These are phyloP conservation scores for Acanthochromis polyacanthus DNA, from an alignment of 2,113 vertebrate genomes.

Conservation along the genomic window DNA sequence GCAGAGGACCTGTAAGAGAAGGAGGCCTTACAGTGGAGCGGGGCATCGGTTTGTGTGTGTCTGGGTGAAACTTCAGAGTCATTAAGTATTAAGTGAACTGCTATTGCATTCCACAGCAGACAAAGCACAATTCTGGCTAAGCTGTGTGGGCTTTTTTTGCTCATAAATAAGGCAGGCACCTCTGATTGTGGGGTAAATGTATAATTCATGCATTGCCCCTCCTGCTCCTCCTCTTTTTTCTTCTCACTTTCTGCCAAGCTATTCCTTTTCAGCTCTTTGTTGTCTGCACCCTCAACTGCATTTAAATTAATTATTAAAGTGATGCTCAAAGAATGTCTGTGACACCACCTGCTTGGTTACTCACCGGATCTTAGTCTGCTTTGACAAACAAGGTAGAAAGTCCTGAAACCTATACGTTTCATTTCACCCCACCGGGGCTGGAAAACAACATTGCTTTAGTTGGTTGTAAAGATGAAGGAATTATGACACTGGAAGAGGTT, in stretches of 20 bases:
- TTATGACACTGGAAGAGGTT: constrained; percentile 45
- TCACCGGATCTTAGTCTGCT: constrained; percentile 38
- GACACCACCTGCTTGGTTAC: constrained; percentile 76
- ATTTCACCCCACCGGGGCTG: constrained; percentile 38
- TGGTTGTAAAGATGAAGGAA: constrained; percentile 58
- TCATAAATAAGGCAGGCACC: constrained; percentile 85
- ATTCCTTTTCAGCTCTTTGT: constrained; percentile 80
- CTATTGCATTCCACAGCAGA: constrained; percentile 74
- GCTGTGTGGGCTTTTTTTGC: constrained; percentile 75
- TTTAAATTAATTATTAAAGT: constrained; percentile 85
- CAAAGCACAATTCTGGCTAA: constrained; percentile 74
- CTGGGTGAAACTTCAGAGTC: constrained; percentile 71
- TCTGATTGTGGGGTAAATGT: constrained; percentile 82
- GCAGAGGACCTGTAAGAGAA: constrained; percentile 38
- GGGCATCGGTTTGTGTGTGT: constrained; percentile 27
- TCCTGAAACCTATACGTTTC: constrained; percentile 39
- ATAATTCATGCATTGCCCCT: constrained; percentile 82
- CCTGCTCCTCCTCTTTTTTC: constrained; percentile 70
- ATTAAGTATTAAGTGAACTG: constrained; percentile 80
- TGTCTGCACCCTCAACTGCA: constrained; percentile 75
- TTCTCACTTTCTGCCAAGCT: constrained; percentile 78
- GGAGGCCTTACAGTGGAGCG: constrained; percentile 20
- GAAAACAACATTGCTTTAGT: constrained; percentile 46
- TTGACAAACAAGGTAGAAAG: constrained; percentile 56
- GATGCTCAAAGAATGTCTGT: constrained; percentile 68